Evolutionary conservation across 2,888 invertebrate genomes (phyloP), one percentile per base, ranked within the genome.

Genomic region (Scaptomyza flava): DNA sequence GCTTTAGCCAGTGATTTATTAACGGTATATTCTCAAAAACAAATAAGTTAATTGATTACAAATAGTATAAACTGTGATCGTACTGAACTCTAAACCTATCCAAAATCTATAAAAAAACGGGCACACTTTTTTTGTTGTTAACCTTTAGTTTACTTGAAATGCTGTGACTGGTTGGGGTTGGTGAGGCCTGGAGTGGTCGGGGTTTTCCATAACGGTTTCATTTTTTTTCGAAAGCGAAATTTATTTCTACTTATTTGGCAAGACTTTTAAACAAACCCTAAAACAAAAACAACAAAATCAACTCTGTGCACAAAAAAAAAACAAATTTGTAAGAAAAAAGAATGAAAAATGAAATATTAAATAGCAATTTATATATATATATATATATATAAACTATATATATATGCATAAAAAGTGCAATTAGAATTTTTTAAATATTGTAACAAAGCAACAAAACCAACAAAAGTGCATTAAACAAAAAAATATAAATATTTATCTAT

Each of bases 371-470:
- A 83, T 68, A 85, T 60, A 14, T 36, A 36, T 36, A 14, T n/a
- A n/a, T 68, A 85, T 60, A 14, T 36, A 36, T 36, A 14, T n/a
- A n/a, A n/a, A n/a, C n/a, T 2, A 36, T 14, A 38, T 14, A 38
- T 3, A 8, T 38, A 38, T 14, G 8, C 14, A 38, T 38, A 72
- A 84, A 84, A 87, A 84, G 84, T 84, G 84, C 84, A 84, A 84
- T 84, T 84, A 84, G 84, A 84, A 79, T 87, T 87, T 84, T 79
- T 56, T 61, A 81, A 79, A 84, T 72, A 82, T 81, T 71, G 72
- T 70, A 76, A 58, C 67, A 77, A 87, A 80, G 70, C 69, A 87
- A 81, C 69, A 52, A 68, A 60, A 70, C 64, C 64, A 81, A 82
- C 76, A 70, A 74, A 87, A 74, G 84, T 79, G 79, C 83, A 84